phyloP scores from a whole-genome alignment of 2,797 vertebrate genomes.

The Botia almorhae region DNA sequence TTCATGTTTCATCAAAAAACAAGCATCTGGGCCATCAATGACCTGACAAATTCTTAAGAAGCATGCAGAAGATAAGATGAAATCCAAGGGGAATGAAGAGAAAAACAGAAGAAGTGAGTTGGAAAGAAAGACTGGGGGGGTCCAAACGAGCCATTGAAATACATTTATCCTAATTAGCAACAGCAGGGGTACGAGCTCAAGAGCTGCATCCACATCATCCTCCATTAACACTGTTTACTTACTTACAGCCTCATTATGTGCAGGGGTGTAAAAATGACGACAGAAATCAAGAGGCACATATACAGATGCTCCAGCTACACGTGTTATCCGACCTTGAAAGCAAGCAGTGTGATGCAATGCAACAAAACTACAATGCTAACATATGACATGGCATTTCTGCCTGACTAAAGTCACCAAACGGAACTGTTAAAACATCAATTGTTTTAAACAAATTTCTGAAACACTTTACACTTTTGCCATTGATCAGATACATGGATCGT shows the following conservation, averaged over 20 bases:
- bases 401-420: background rate
- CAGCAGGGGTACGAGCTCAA: conserved; percentile 72
- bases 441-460: too few species aligned
- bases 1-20: conserved; percentile 74
- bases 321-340: background rate
- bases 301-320: background rate
- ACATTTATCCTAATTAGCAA: conserved; percentile 82
- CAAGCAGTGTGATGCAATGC: too few species aligned
- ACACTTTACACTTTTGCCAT: too few species aligned
- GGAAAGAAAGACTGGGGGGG: conserved; percentile 29
- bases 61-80: conserved; percentile 49
- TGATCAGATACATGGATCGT: too few species aligned
- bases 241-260: conserved; percentile 75
- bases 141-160: conserved; percentile 77
- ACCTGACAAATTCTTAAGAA: conserved; percentile 76
- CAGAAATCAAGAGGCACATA: conserved; percentile 35
- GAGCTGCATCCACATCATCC: conserved; percentile 73
- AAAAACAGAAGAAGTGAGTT: conserved; percentile 19
- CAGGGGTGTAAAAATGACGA: conserved; percentile 61
- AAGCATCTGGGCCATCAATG: conserved; percentile 75
- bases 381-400: background rate
- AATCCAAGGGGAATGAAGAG: conserved; percentile 47
- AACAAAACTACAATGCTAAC: background rate
- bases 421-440: background rate
- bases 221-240: conserved; percentile 82